Base-by-base conservation (phyloP, 2,113 vertebrate species). In the Hymenochirus boettgeri region DNA sequence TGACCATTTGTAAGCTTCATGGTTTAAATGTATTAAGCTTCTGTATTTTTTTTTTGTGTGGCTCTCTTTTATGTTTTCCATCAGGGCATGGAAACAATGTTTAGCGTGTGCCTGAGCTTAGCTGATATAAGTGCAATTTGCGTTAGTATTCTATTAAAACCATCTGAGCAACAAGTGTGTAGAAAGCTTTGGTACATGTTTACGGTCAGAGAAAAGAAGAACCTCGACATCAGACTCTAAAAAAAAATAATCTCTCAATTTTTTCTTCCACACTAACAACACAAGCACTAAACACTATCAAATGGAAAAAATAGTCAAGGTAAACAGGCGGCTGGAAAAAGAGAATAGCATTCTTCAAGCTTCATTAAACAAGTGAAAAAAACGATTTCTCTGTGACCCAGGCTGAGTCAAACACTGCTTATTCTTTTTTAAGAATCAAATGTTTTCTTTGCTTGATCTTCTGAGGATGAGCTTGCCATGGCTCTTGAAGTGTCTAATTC, bases 281-380 rank as follows among this genome's bases (percentile, higher is more conserved):
- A 23, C 9, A 48, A n/a, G n/a, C 13, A 62, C 2, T 35, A 9
- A 51, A 9, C 8, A 62, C 58, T 51, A 15, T 25, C 2, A 33
- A 52, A 62, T 51, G 47, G 48, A 52, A 62, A 53, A 19, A 39
- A 7, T 39, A 23, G 27, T 61, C 17, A 33, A 26, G 33, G 29
- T 52, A 54, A 62, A 53, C 22, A 62, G 10, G 25, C 33, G 19
- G 50, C 47, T n/a, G 8, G 6, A 5, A 18, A 47, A 25, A 45
- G 48, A 61, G 23, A 63, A 63, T 42, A 54, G 37, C 23, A 55
- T 45, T 55, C 39, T 64, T 54, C 61, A 64, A 45, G 61, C 50
- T 25, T 53, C 24, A 55, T 64, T 45, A 64, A 37, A 45, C 52
- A n/a, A 18, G 12, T 54, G 33, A 54, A 27, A 54, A 17, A 17